Percentiles rank a stretch among this genome's conserved stretches.
phyloP scores from a whole-genome alignment of 2,797 vertebrate genomes.

The Sebastes paucispinis region DNA sequence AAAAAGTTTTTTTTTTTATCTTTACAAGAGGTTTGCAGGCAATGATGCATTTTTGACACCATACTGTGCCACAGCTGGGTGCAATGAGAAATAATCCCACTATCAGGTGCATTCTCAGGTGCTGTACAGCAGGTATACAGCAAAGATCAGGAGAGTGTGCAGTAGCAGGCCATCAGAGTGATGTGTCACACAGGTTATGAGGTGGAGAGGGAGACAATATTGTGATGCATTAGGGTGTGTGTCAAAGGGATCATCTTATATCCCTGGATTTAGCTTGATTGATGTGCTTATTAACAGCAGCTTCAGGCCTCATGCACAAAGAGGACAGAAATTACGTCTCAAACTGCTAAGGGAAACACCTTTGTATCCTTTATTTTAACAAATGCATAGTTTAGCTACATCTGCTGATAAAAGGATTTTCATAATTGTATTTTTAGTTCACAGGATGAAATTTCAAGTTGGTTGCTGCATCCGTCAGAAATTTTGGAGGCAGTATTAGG shows the following conservation, averaged over 20 bases:
- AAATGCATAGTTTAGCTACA: neutral
- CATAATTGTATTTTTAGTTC: neutral
- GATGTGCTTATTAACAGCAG: slow-evolving; percentile 51
- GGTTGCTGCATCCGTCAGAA: neutral
- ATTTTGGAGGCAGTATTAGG: slow-evolving; percentile 7
- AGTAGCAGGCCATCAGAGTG: slow-evolving; percentile 1
- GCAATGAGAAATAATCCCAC: neutral
- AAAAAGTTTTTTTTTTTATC: slow-evolving; percentile 11
- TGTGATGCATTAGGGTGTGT: slow-evolving; percentile 34
- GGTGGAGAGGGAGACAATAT: slow-evolving; percentile 19
- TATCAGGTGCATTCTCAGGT: neutral
- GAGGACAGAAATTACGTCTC: neutral
- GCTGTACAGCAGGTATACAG: neutral
- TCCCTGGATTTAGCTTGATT: slow-evolving; percentile 56
- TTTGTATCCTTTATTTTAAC: neutral
- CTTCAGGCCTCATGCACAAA: slow-evolving; percentile 30
- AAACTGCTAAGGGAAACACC: neutral
- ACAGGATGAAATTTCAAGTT: neutral
- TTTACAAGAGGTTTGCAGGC: neutral
- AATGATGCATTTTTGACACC: neutral
- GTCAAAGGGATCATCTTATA: slow-evolving; percentile 50
- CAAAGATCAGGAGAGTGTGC: neutral
- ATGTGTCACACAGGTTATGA: slow-evolving; percentile 42
- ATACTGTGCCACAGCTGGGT: neutral
- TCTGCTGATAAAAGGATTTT: neutral